A percentile compares a stretch with the other conserved stretches of the same genome.
These are phyloP conservation scores for Malthinus flaveolus DNA, from an alignment of 2,888 invertebrate species.

Conservation along the genomic window DNA sequence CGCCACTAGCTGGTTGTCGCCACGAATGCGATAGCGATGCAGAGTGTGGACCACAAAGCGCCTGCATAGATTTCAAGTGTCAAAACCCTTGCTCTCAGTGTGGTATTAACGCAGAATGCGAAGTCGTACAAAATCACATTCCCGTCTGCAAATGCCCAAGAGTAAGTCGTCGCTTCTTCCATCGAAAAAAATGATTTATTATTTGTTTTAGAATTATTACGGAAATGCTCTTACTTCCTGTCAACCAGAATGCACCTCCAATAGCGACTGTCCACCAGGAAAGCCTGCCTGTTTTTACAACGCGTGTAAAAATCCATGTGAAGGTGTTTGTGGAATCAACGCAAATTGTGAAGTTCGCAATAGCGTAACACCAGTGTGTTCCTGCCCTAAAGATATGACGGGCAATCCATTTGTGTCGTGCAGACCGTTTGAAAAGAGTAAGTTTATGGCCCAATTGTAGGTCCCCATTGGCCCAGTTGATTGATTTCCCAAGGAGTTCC, in stretches of 20 bases:
- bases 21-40: slow-evolving; percentile 81
- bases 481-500: too few species aligned
- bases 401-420: slow-evolving; percentile 84
- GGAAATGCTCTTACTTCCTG: slow-evolving; percentile 79
- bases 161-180: slow-evolving; percentile 52
- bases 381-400: slow-evolving; percentile 84
- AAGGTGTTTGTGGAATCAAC: slow-evolving; percentile 75
- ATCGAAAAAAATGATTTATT: background rate
- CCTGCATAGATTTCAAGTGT: slow-evolving; percentile 77
- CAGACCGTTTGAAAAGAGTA: slow-evolving; percentile 79
- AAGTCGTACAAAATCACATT: slow-evolving; percentile 72
- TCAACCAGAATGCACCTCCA: slow-evolving; percentile 77
- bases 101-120: slow-evolving; percentile 78
- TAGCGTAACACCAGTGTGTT: slow-evolving; percentile 81
- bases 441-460: slow-evolving; percentile 42
- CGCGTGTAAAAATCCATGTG: slow-evolving; percentile 82
- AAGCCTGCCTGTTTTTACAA: slow-evolving; percentile 82
- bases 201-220: slow-evolving; percentile 65
- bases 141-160: slow-evolving; percentile 80
- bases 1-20: slow-evolving; percentile 75
- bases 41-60: slow-evolving; percentile 71
- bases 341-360: slow-evolving; percentile 76
- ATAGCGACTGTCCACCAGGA: slow-evolving; percentile 76
- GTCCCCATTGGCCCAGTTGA: too few species aligned
- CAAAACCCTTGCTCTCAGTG: slow-evolving; percentile 76